phyloP scores from a whole-genome alignment of 2,797 vertebrate genomes.

The Pelochelys cantorii region DNA sequence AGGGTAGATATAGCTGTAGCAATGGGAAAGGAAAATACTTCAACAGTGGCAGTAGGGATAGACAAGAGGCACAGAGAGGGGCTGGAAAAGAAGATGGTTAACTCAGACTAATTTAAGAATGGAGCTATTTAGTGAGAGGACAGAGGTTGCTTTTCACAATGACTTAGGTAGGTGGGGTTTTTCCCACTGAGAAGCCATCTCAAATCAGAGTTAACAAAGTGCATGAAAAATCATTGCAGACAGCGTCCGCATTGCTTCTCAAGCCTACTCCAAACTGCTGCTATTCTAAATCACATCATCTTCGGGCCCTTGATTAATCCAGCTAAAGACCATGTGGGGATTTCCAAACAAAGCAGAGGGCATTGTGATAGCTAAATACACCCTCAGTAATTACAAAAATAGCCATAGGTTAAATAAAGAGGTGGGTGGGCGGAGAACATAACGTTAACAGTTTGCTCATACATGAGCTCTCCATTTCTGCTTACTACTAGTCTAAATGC shows the following conservation, averaged over 20 bases:
- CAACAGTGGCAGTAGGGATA: not conserved
- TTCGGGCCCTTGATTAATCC: not conserved
- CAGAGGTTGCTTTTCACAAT: too few relatives aligned
- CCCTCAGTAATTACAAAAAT: not conserved
- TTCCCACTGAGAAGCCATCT: not conserved
- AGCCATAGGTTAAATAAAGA: not conserved
- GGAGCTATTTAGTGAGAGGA: not conserved
- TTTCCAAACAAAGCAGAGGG: not conserved
- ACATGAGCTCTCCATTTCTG: not conserved
- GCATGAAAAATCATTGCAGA: not conserved
- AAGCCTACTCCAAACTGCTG: not conserved
- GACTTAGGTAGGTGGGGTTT: not conserved
- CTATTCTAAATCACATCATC: not conserved
- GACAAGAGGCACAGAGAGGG: not conserved
- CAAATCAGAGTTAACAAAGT: not conserved
- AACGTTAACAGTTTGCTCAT: not conserved
- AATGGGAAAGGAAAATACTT: not conserved
- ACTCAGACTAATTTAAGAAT: not conserved
- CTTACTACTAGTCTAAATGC: not conserved
- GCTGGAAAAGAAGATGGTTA: rapidly evolving
- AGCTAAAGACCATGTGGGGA: not conserved
- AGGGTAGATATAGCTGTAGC: rapidly evolving
- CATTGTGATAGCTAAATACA: not conserved
- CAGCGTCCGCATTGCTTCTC: not conserved
- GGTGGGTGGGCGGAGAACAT: not conserved